phyloP scores from a whole-genome alignment of 2,888 invertebrate genomes.

The Aphrophora alni region DNA sequence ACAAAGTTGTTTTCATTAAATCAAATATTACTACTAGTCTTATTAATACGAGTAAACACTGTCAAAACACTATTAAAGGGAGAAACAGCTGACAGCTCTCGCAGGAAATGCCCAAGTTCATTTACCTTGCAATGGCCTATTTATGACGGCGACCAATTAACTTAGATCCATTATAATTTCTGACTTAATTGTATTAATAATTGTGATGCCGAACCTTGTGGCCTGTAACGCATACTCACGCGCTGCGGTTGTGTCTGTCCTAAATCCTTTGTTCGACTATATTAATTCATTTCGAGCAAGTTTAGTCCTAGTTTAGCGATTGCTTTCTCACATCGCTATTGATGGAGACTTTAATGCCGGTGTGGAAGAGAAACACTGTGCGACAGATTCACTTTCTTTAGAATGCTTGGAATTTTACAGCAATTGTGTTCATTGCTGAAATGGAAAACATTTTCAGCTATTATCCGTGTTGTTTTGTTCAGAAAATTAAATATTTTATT shows the following conservation, averaged over 20 bases:
- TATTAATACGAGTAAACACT: not conserved
- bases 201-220: not conserved
- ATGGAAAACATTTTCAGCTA: too few relatives aligned
- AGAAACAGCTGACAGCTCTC: not conserved
- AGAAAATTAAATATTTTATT: too few relatives aligned
- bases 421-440: too few relatives aligned
- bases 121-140: slow-evolving; percentile 25
- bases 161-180: slow-evolving; percentile 34
- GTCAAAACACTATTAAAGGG: not conserved
- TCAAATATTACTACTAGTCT: too few relatives aligned
- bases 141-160: slow-evolving; percentile 27
- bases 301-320: not conserved
- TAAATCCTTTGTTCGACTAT: not conserved
- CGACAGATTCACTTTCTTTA: not conserved
- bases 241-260: not conserved
- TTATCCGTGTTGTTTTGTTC: too few relatives aligned
- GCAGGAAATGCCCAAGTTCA: slow-evolving; percentile 12
- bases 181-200: not conserved
- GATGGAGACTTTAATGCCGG: not conserved
- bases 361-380: not conserved
- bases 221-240: not conserved
- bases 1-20: too few relatives aligned
- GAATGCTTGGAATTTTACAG: not conserved
- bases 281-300: not conserved
- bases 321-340: not conserved